Conservation (phyloP, 2,797 vertebrate genomes). For the Rhinatrema bivittatum region DNA sequence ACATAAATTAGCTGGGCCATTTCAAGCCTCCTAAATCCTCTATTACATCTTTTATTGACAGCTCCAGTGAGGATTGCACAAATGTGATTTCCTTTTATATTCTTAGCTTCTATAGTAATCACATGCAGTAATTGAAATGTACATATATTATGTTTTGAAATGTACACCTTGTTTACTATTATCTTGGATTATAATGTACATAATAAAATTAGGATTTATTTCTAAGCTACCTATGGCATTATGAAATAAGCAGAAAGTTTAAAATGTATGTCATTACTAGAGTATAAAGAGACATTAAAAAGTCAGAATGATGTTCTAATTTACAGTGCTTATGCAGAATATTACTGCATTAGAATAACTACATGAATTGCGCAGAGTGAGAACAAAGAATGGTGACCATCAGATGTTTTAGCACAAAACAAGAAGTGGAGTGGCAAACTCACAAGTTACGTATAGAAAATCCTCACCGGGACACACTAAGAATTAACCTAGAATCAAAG, state of each 20-base stretch:
- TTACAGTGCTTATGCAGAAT: conserved; percentile 19
- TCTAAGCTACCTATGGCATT: conserved; percentile 41
- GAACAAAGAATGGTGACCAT: too few relatives aligned
- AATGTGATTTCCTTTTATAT: conserved; percentile 59
- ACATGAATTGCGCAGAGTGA: too few relatives aligned
- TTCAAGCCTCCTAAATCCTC: conserved; percentile 79
- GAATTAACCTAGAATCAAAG: too few relatives aligned
- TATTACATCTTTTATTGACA: conserved; percentile 84
- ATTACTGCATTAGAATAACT: too few relatives aligned
- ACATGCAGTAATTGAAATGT: conserved; percentile 60
- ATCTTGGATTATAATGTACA: conserved; percentile 87
- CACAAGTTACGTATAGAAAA: too few relatives aligned
- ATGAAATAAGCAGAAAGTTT: conserved; percentile 28
- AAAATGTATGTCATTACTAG: too few relatives aligned
- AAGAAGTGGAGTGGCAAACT: too few relatives aligned
- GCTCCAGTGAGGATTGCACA: conserved; percentile 66
- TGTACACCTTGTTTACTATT: conserved; percentile 79
- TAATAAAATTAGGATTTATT: conserved; percentile 79
- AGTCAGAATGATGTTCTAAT: too few relatives aligned
- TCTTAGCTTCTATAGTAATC: conserved; percentile 51
- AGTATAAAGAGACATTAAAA: too few relatives aligned
- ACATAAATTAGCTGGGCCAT: conserved; percentile 80
- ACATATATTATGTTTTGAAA: conserved; percentile 62
- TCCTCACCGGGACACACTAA: too few relatives aligned
- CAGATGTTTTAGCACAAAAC: too few relatives aligned